Evolutionary conservation across 2,797 vertebrate genomes (phyloP).

Genomic region (Lophotriccus pileatus): DNA sequence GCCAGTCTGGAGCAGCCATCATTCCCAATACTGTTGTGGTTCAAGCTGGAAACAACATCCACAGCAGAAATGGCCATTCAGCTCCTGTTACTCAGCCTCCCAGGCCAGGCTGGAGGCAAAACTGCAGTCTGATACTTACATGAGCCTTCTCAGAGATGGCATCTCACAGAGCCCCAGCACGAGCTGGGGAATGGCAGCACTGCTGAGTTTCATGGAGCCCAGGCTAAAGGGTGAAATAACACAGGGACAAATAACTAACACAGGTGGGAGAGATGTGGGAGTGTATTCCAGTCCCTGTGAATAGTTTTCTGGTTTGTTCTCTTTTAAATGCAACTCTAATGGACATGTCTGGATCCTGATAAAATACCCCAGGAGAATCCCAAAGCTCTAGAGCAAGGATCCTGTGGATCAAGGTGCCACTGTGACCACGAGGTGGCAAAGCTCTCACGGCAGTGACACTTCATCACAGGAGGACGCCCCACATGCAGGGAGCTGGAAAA

Average conservation of each 20-base stretch:
- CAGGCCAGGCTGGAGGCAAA: accelerated
- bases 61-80: background rate
- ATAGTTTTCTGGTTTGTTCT: background rate
- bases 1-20: slow-evolving; percentile 57
- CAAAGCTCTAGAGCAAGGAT: background rate
- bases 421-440: background rate
- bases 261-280: background rate
- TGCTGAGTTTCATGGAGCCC: slow-evolving; percentile 70
- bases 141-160: slow-evolving; percentile 72
- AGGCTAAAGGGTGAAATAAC: slow-evolving; percentile 71
- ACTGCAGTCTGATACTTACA: slow-evolving; percentile 73
- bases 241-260: background rate
- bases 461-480: background rate
- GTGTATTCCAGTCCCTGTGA: background rate
- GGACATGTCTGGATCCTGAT: background rate
- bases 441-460: accelerated
- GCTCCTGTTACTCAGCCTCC: background rate
- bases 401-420: background rate
- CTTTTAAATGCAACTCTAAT: background rate
- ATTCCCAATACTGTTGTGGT: slow-evolving; percentile 48
- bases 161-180: slow-evolving; percentile 60
- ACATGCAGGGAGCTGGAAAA: background rate
- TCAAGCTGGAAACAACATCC: slow-evolving; percentile 73
- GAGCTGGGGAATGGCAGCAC: slow-evolving; percentile 60
- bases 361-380: background rate